Conservation (phyloP, 2,888 invertebrate genomes). For the Nudaria mundana region DNA sequence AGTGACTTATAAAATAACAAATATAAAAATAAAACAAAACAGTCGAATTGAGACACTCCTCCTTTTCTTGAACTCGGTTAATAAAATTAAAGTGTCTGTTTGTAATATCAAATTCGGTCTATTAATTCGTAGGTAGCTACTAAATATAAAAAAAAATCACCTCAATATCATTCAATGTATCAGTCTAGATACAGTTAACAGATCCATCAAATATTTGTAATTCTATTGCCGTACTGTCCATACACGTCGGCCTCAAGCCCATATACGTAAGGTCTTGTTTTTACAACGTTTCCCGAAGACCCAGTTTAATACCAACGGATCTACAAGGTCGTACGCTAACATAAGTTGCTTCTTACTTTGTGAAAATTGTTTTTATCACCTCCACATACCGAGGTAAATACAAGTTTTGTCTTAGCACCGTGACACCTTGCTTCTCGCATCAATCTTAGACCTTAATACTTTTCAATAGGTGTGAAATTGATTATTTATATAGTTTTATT, state of each 20-base stretch:
- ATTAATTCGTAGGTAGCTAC: conserved; percentile 48
- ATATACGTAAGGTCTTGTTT: conserved; percentile 66
- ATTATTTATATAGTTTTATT: too few species aligned
- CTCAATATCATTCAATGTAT: conserved; percentile 40
- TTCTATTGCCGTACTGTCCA: conserved; percentile 53
- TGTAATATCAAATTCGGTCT: too few species aligned
- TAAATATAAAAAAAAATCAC: conserved; percentile 41
- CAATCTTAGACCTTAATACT: too few species aligned
- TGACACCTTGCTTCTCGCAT: conserved; percentile 8
- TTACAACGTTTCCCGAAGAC: conserved; percentile 68
- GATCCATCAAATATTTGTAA: conserved; percentile 60
- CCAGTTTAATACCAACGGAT: conserved; percentile 56
- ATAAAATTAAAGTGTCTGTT: too few species aligned
- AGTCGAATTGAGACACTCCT: too few species aligned
- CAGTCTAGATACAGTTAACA: conserved; percentile 64
- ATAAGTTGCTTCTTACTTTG: conserved; percentile 31
- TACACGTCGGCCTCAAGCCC: conserved; percentile 47
- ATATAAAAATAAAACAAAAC: too few species aligned
- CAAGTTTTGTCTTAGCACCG: conserved; percentile 10
- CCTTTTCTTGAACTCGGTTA: too few species aligned
- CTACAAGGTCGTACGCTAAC: conserved; percentile 59
- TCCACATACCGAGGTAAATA: conserved; percentile 41
- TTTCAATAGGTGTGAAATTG: too few species aligned
- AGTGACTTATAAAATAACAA: too few species aligned
- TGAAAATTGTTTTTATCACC: conserved; percentile 34